Evolutionary conservation across 2,888 invertebrate species (phyloP), one percentile per base, ranked within the genome.

Genomic region (Odontothrips loti): DNA sequence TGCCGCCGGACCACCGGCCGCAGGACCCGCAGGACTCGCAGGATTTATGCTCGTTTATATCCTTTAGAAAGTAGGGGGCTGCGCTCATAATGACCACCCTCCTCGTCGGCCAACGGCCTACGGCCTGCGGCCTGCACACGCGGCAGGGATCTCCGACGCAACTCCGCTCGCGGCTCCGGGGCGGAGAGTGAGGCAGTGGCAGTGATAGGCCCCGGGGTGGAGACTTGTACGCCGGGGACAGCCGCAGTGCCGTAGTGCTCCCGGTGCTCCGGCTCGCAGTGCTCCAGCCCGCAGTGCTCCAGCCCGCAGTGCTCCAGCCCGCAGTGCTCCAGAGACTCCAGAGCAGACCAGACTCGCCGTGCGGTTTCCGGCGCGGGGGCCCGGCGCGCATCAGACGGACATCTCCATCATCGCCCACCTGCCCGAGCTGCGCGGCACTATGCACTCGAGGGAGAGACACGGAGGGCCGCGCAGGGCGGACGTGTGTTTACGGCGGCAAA

Each of bases 321-420:
- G n/a, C n/a, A n/a, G n/a, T n/a, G n/a, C n/a, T n/a, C n/a, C n/a
- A n/a, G n/a, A n/a, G n/a, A n/a, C n/a, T n/a, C n/a, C n/a, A n/a
- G n/a, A n/a, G n/a, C n/a, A n/a, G n/a, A n/a, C n/a, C n/a, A n/a
- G n/a, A n/a, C n/a, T n/a, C n/a, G n/a, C n/a, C n/a, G n/a, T n/a
- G n/a, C n/a, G n/a, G n/a, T n/a, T n/a, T n/a, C n/a, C n/a, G n/a
- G n/a, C n/a, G n/a, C n/a, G n/a, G n/a, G n/a, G n/a, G n/a, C n/a
- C n/a, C n/a, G n/a, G n/a, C 34, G 34, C 34, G 34, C 34, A 43
- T 6, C 2, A 43, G 34, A 43, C 34, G 34, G 34, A 43, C 68
- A 11, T 75, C 68, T 75, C 8, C 68, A 27, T 75, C 68, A 75
- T 23, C 68, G 68, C 68, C 68, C 68, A 75, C 68, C 68, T 43